phyloP scores from a whole-genome alignment of 1,140 invertebrate genomes.

The Pantala flavescens region DNA sequence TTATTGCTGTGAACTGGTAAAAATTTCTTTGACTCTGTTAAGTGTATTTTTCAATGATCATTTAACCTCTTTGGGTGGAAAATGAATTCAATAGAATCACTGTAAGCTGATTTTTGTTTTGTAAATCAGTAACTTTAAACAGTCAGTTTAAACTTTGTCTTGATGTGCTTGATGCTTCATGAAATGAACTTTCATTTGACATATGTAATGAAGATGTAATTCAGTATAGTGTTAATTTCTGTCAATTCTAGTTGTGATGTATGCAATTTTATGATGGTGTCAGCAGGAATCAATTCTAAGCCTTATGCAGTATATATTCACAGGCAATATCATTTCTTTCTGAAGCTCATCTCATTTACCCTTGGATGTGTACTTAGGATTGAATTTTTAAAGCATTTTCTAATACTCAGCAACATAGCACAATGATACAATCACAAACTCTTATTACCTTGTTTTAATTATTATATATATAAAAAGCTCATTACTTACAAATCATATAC shows the following conservation, averaged over 20 bases:
- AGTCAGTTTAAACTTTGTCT: too few relatives aligned
- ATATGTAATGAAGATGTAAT: too few relatives aligned
- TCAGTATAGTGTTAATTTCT: too few relatives aligned
- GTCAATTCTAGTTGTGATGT: not conserved
- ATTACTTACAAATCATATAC: conserved; percentile 4
- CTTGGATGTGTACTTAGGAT: not conserved
- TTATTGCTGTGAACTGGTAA: too few relatives aligned
- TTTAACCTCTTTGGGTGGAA: too few relatives aligned
- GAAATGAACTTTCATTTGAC: too few relatives aligned
- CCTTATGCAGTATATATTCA: not conserved
- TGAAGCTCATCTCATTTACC: not conserved
- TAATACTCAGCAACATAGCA: conserved; percentile 2
- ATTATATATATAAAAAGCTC: conserved; percentile 5
- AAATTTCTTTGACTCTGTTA: too few relatives aligned
- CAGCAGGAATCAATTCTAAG: not conserved
- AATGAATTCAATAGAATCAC: too few relatives aligned
- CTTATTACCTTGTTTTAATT: conserved; percentile 10
- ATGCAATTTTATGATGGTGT: not conserved
- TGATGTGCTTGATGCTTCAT: too few relatives aligned
- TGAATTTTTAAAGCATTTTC: not conserved
- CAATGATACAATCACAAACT: conserved; percentile 6
- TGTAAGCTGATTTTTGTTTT: too few relatives aligned
- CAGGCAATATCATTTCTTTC: not conserved
- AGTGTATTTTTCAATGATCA: too few relatives aligned
- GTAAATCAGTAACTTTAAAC: too few relatives aligned